Conservation (phyloP, 2,113 vertebrate species). For the Brachypodius melanocephalos region DNA sequence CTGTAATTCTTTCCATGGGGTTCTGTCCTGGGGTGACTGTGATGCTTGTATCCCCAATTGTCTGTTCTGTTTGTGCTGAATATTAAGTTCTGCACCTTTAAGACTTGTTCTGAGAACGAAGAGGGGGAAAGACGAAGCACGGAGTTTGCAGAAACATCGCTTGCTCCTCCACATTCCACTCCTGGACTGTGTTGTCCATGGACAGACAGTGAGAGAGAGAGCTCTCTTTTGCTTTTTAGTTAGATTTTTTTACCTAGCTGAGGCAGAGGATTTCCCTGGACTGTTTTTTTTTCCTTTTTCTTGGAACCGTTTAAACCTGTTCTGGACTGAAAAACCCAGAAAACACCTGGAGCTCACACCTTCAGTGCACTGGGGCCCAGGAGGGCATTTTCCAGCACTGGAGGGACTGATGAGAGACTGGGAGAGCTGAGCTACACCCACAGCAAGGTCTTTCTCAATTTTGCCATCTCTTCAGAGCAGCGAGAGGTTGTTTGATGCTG, state of each 20-base stretch:
- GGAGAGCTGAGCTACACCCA: not conserved
- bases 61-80: not conserved
- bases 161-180: not conserved
- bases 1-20: not conserved
- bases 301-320: not conserved
- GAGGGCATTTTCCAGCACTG: not conserved
- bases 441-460: not conserved
- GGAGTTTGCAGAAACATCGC: not conserved
- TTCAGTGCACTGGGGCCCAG: not conserved
- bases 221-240: not conserved
- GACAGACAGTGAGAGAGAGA: not conserved
- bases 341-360: not conserved
- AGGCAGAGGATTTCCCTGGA: not conserved
- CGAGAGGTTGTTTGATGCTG: not conserved
- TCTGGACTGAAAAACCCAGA: not conserved
- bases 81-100: not conserved
- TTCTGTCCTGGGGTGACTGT: not conserved
- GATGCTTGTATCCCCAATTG: not conserved
- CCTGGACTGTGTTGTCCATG: not conserved
- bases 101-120: not conserved
- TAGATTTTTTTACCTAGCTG: not conserved
- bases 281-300: not conserved
- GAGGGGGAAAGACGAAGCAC: not conserved
- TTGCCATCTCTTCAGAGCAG: not conserved
- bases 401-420: not conserved